Conservation (phyloP, 2,888 invertebrate genomes). For the Trachelus iudaicus region DNA sequence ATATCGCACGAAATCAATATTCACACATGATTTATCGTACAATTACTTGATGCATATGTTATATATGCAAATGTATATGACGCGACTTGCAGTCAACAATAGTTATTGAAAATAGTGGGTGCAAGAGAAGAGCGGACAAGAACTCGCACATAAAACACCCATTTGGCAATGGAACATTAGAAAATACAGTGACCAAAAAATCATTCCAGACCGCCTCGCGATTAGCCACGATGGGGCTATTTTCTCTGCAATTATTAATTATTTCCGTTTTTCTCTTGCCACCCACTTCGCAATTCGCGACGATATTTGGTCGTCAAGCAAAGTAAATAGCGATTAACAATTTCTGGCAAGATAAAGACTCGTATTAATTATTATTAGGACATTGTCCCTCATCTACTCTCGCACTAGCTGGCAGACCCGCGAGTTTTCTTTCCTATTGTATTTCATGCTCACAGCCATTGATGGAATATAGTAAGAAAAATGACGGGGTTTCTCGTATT, state of each 20-base stretch:
- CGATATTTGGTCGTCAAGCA: neutral
- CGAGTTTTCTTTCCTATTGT: conserved; percentile 26
- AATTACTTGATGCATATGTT: conserved; percentile 5
- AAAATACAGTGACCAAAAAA: too few species aligned
- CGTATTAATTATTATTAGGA: neutral
- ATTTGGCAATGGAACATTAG: too few species aligned
- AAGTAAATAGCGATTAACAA: neutral
- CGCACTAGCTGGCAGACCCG: too few species aligned
- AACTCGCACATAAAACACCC: too few species aligned
- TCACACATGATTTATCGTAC: conserved; percentile 23
- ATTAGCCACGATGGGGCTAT: too few species aligned
- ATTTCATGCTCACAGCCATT: conserved; percentile 49
- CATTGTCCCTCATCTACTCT: too few species aligned
- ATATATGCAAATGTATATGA: conserved; percentile 17
- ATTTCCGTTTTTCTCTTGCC: too few species aligned
- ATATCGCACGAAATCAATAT: conserved; percentile 1
- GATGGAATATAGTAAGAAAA: conserved; percentile 2
- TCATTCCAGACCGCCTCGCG: too few species aligned
- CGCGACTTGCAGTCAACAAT: neutral
- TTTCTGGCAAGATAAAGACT: neutral
- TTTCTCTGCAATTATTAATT: too few species aligned
- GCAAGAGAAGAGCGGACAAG: too few species aligned
- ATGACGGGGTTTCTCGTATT: too few species aligned
- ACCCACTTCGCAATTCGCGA: neutral
- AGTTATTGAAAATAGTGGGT: too few species aligned